These are phyloP conservation scores for Danaus plexippus DNA, from an alignment of 1,140 invertebrate genomes.

Conservation along the genomic window DNA sequence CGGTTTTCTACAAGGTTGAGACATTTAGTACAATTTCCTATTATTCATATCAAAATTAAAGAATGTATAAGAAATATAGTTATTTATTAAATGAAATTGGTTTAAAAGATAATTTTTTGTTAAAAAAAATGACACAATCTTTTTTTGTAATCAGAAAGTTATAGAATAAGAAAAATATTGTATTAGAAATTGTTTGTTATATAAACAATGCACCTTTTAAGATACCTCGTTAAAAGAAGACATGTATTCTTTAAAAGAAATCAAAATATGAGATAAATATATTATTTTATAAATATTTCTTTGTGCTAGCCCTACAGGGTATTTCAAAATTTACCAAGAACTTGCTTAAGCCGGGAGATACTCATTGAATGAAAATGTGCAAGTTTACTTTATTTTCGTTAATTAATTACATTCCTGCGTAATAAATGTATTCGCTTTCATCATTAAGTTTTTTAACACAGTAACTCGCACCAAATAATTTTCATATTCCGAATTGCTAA, in stretches of 20 bases:
- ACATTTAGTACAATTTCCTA: neutral
- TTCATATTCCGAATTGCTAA: no score
- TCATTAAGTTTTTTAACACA: no score
- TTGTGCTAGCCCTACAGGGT: constrained; percentile 9
- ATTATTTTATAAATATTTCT: neutral
- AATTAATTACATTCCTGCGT: constrained; percentile 12
- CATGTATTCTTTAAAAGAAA: no score
- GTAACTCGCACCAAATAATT: no score
- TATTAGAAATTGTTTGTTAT: no score
- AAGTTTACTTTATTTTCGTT: constrained; percentile 13
- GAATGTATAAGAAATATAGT: neutral
- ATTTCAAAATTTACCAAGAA: constrained; percentile 20
- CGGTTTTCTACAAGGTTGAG: constrained; percentile 16
- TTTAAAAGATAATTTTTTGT: neutral
- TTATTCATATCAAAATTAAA: neutral
- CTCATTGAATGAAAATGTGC: constrained; percentile 21
- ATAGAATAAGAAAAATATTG: no score
- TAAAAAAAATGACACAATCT: neutral
- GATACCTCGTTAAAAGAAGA: no score
- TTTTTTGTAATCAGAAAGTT: no score
- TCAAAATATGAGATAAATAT: neutral
- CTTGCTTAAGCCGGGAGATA: constrained; percentile 22
- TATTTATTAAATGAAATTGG: neutral
- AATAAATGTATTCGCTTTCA: no score
- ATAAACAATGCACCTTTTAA: no score